Conservation (phyloP, 2,113 vertebrate genomes). For the Argyrosomus japonicus region DNA sequence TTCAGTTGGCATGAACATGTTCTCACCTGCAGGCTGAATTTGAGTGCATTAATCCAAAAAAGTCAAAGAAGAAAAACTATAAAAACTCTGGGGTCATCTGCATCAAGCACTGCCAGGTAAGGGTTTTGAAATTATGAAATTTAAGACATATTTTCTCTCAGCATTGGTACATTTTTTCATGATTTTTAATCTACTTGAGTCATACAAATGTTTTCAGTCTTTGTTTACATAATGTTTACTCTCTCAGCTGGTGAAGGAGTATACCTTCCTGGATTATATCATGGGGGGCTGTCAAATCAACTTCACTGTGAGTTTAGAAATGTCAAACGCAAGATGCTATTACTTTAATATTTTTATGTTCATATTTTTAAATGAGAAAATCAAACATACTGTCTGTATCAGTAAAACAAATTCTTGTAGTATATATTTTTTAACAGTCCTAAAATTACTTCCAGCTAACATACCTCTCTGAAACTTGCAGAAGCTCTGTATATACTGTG, state of each 20-base stretch:
- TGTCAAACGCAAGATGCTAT: not conserved
- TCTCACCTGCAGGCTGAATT: slow-evolving; percentile 87
- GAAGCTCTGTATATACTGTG: not conserved
- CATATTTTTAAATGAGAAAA: not conserved
- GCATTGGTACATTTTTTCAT: too few relatives aligned
- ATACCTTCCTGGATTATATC: slow-evolving; percentile 93
- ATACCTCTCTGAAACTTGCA: not conserved
- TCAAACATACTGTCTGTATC: not conserved
- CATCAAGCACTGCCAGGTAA: slow-evolving; percentile 92
- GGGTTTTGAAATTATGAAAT: not conserved
- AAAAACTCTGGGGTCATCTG: slow-evolving; percentile 95
- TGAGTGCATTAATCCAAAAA: slow-evolving; percentile 92
- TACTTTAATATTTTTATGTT: not conserved
- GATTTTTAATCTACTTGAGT: not conserved
- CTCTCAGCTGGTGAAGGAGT: slow-evolving; percentile 89
- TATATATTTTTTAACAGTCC: not conserved
- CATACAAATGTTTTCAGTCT: not conserved
- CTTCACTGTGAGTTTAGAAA: slow-evolving; percentile 90
- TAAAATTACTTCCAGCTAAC: not conserved
- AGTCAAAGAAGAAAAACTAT: slow-evolving; percentile 92
- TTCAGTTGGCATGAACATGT: not conserved
- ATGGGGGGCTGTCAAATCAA: slow-evolving; percentile 96
- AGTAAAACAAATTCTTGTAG: not conserved
- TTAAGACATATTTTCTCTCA: not conserved
- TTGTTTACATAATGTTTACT: not conserved